phyloP scores from a whole-genome alignment of 1,140 invertebrate species.

The Hermetia illucens region DNA sequence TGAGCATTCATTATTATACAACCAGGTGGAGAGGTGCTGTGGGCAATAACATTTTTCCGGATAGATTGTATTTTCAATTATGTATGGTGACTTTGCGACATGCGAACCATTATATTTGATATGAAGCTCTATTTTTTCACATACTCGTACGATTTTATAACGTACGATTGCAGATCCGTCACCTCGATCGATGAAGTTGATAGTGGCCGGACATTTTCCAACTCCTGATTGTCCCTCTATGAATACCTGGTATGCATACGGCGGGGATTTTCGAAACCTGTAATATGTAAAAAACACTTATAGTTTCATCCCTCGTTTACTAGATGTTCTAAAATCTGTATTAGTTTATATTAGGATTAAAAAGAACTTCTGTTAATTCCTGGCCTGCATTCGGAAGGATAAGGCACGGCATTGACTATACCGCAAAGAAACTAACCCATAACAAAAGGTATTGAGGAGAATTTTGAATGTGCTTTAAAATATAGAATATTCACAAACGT shows the following conservation, averaged over 20 bases:
- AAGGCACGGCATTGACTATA: too few species aligned
- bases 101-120: conserved; percentile 52
- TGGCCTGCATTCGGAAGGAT: too few species aligned
- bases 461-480: too few species aligned
- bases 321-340: too few species aligned
- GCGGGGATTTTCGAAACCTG: conserved; percentile 6
- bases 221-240: conserved; percentile 14
- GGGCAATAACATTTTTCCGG: conserved; percentile 82
- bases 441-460: too few species aligned
- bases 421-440: too few species aligned
- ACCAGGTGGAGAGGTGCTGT: conserved; percentile 46
- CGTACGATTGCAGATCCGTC: conserved; percentile 78
- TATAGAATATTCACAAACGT: too few species aligned
- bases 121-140: conserved; percentile 52
- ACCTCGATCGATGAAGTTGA: conserved; percentile 63
- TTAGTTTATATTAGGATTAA: too few species aligned
- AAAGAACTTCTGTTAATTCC: too few species aligned
- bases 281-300: too few species aligned
- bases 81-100: conserved; percentile 51
- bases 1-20: conserved; percentile 52
- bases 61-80: conserved; percentile 51
- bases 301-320: background rate
- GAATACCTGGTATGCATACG: conserved; percentile 11
- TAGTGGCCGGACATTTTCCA: conserved; percentile 14
- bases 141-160: conserved; percentile 66